Base-by-base conservation (phyloP, 2,113 vertebrate species). In the Meriones unguiculatus region DNA sequence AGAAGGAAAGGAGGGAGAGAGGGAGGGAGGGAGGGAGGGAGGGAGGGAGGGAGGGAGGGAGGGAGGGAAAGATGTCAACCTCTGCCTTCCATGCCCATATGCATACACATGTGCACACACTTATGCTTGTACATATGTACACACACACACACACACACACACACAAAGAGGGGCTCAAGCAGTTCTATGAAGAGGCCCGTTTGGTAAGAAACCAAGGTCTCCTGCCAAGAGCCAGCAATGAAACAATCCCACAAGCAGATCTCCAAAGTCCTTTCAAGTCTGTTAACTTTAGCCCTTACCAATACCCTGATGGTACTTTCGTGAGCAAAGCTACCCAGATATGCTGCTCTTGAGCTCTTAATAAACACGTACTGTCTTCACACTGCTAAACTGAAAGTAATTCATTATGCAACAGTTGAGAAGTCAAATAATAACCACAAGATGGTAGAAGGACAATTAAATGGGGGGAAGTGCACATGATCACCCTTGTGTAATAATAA, bases 371-470 rank as follows among this genome's bases (percentile, higher is more conserved):
- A 18, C 14, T 41, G 14, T 91, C 72, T 92, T 93, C 35, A 70
- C n/a, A 11, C 14, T 59, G 73, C 57, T 89, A 65, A 41, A 38
- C 75, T 67, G 57, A 9, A 54, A 93, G 10, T 38, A 72, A 76
- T 64, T 38, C 65, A 20, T 82, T 76, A 46, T 50, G 0, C 22
- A 82, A 57, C 52, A 50, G 59, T 80, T 64, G 46, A 76, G 67
- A 89, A 93, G 35, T 52, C 81, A 93, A 24, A 78, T 25, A 65
- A n/a, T 20, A 14, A 62, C 52, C 6, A 32, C 92, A 89, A 96
- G 50, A 87, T 52, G 59, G 11, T n/a, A 85, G 65, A 18, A 93
- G 38, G 50, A 2, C 52, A 69, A 62, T 65, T 69, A 72, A 94
- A 90, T 41, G 80, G 87, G 14, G 46, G 38, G 82, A 90, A 32